Base-by-base conservation (phyloP, 2,888 invertebrate species). In the Trichacis sp. region DNA sequence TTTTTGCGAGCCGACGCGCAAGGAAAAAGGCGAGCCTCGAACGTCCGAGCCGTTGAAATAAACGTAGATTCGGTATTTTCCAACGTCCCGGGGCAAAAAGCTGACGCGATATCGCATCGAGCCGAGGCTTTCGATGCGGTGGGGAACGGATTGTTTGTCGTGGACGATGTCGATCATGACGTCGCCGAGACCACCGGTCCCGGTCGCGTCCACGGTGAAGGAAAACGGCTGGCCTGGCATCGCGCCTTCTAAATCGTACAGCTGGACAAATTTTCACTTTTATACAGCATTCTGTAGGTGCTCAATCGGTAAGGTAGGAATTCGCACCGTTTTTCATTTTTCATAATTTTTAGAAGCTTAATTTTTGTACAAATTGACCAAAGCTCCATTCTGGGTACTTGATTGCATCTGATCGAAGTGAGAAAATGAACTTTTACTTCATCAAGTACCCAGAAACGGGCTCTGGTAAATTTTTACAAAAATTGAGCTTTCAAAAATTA, bases 91-190 rank as follows among this genome's bases (percentile, higher is more conserved):
- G 0, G 93, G 93, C 84, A 92, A 90, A 72, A 93, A 92, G 0
- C 92, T 92, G n/a, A 93, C 90, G 14, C 92, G 87, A 70, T 92
- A 92, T 77, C 92, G 92, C 77, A 79, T 83, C 90, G 91, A 68
- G 88, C 88, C 93, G 5, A 94, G 89, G 82, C 91, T 92, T 77
- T 92, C 93, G 30, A 93, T 89, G n/a, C 92, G 92, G 77, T 92
- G 93, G 78, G 91, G 94, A 70, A 93, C 90, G 59, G 95, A 94
- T 57, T 90, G 88, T 77, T 95, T 95, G 80, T 95, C 94, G 71
- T 96, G 93, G 0, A 95, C 95, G 53, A 97, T 93, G 79, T 97
- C 96, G 45, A 97, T 90, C 72, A 92, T 92, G 1, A 97, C 88
- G 77, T 95, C 94, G 0, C 97, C 97, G 51, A 90, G 89, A 48